Evolutionary conservation across 1,140 invertebrate species (phyloP).

Genomic region (Frieseomelitta varia): DNA sequence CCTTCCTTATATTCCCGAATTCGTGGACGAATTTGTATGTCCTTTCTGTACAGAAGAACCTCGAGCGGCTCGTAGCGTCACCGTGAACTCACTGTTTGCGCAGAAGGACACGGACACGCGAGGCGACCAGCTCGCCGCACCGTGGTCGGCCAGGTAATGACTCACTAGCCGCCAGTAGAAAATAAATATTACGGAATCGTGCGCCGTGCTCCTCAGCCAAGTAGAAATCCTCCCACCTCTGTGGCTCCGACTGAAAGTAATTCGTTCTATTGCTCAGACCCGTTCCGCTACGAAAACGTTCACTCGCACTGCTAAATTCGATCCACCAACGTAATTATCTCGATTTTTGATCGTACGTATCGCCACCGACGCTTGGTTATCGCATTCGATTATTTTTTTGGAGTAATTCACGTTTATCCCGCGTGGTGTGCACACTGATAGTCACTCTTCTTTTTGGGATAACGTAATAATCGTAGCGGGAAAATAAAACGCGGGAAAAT

Average conservation of each 20-base stretch:
- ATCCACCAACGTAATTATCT: background rate
- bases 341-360: background rate
- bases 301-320: constrained; percentile 36
- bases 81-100: constrained; percentile 17
- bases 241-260: constrained; percentile 57
- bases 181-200: constrained; percentile 77
- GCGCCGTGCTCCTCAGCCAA: constrained; percentile 56
- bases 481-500: background rate
- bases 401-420: background rate
- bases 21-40: too few species aligned
- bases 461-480: background rate
- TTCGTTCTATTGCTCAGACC: constrained; percentile 41
- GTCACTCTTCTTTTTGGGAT: too few species aligned
- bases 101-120: constrained; percentile 36
- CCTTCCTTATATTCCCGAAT: background rate
- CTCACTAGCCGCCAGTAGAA: constrained; percentile 69
- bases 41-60: background rate
- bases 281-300: constrained; percentile 38
- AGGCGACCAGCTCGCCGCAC: constrained; percentile 59
- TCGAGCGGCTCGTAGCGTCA: constrained; percentile 14
- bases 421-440: background rate
- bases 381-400: background rate
- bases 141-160: constrained; percentile 70
- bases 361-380: background rate
- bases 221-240: constrained; percentile 48